Evolutionary conservation across 2,888 invertebrate species (phyloP).

Genomic region (Xestia sexstrigata): DNA sequence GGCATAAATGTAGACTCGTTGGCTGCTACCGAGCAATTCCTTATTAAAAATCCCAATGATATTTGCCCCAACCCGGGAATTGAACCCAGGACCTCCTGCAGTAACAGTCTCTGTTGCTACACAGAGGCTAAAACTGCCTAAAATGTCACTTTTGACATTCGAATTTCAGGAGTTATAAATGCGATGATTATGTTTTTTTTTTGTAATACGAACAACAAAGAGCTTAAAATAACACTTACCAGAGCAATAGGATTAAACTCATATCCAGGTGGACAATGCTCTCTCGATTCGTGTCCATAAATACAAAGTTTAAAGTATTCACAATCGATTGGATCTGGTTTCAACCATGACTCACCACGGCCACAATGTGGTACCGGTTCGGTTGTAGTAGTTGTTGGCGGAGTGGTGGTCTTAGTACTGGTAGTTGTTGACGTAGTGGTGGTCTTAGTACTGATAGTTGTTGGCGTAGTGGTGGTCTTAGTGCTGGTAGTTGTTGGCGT

Average conservation of each 20-base stretch:
- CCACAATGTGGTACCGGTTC: background rate
- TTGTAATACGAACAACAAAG: background rate
- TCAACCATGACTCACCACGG: fast-evolving
- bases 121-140: too few relatives aligned
- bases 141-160: too few relatives aligned
- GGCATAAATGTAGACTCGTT: too few relatives aligned
- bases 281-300: background rate
- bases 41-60: too few relatives aligned
- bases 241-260: constrained; percentile 10
- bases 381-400: background rate
- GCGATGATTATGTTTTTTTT: too few relatives aligned
- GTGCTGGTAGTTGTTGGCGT: background rate
- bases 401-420: background rate
- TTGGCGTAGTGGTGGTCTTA: background rate
- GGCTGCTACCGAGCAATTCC: too few relatives aligned
- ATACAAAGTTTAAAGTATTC: background rate
- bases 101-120: too few relatives aligned
- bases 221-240: constrained; percentile 9
- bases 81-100: too few relatives aligned
- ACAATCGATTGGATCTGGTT: background rate
- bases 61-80: too few relatives aligned
- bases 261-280: constrained; percentile 2
- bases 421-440: background rate
- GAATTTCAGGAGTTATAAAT: too few relatives aligned
- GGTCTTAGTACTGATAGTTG: background rate